Conservation (phyloP, 92 coral and sea anemone genomes). For the Zoanthus solanderi region DNA sequence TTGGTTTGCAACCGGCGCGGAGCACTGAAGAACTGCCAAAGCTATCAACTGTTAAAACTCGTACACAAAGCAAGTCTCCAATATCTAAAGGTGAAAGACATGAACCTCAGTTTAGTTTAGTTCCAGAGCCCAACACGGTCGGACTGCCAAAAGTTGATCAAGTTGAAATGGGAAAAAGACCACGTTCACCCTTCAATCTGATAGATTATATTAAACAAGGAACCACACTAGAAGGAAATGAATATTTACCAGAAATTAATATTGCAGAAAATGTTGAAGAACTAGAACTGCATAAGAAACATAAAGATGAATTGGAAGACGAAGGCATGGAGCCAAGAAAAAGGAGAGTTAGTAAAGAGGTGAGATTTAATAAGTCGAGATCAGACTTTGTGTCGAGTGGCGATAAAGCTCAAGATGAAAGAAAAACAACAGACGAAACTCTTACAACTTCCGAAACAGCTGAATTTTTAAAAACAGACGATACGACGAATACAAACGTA, state of each 20-base stretch:
- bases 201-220: constrained; percentile 17
- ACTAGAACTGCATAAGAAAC: neutral
- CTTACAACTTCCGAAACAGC: neutral
- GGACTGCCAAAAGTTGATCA: constrained; percentile 35
- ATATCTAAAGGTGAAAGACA: neutral
- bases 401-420: neutral
- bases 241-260: neutral
- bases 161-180: neutral
- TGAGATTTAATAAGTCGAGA: neutral
- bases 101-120: neutral
- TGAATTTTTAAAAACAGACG: neutral
- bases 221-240: constrained; percentile 5
- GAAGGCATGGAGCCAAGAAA: neutral
- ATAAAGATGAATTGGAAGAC: neutral
- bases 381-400: no score
- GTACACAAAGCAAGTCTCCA: neutral
- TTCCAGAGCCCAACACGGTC: neutral
- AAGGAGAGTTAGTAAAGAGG: constrained; percentile 2
- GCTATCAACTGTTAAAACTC: neutral
- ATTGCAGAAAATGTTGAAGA: constrained; percentile 9
- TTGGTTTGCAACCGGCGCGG: neutral
- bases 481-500: neutral
- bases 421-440: neutral
- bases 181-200: constrained; percentile 14
- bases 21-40: constrained; percentile 25